Conservation (phyloP, 1,140 invertebrate species). For the Parasteatoda tepidariorum region DNA sequence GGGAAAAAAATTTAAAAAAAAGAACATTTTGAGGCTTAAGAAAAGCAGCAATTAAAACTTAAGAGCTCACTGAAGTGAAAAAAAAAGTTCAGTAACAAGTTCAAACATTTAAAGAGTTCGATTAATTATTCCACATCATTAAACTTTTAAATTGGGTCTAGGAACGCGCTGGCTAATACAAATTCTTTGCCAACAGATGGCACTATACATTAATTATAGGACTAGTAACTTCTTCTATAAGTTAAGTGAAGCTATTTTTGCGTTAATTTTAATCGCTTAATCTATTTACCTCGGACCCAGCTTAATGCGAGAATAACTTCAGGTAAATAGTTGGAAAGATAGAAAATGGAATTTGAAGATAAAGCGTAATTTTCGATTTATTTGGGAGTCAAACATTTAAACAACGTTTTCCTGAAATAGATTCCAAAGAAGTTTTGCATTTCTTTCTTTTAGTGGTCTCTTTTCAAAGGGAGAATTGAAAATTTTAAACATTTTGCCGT, state of each 20-base stretch:
- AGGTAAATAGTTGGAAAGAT: no score
- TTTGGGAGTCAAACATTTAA: no score
- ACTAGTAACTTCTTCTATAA: not conserved
- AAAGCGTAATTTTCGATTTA: no score
- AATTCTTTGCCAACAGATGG: conserved; percentile 43
- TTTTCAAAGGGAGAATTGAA: no score
- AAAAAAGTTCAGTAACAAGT: conserved; percentile 35
- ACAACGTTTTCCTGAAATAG: no score
- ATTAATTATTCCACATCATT: conserved; percentile 53
- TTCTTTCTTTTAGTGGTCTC: no score
- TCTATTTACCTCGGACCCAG: no score
- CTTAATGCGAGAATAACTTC: no score
- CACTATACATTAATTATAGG: conserved; percentile 17
- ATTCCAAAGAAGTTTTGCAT: no score
- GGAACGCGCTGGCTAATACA: conserved; percentile 11
- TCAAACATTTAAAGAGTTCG: conserved; percentile 46
- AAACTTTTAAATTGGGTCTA: conserved; percentile 40
- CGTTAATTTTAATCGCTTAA: no score
- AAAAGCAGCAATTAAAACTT: not conserved
- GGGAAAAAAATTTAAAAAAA: not conserved
- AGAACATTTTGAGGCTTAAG: conserved; percentile 19
- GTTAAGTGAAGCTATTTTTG: not conserved
- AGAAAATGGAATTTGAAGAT: no score
- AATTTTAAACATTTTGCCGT: no score
- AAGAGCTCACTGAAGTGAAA: conserved; percentile 21